These are phyloP conservation scores for Rhagium mordax DNA, from an alignment of 2,888 invertebrate genomes.

Conservation along the genomic window DNA sequence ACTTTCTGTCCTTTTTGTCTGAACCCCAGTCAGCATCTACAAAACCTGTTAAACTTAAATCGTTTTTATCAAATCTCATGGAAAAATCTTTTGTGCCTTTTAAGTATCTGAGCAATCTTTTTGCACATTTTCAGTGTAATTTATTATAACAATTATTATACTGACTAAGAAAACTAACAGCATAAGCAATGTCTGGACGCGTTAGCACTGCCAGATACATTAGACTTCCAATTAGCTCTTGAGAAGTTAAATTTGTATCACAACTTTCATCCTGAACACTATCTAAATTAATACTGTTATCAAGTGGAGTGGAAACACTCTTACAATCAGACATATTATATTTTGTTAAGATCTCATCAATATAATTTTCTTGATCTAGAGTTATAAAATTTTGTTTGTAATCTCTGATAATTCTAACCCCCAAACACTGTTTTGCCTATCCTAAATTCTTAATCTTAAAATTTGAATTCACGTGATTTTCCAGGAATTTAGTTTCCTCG, in stretches of 20 bases:
- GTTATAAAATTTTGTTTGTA: slow-evolving; percentile 30
- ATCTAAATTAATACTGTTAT: slow-evolving; percentile 10
- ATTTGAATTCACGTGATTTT: slow-evolving; percentile 40
- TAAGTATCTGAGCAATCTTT: slow-evolving; percentile 58
- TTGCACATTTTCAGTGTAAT: slow-evolving; percentile 55
- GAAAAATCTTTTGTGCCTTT: slow-evolving; percentile 33
- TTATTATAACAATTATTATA: slow-evolving; percentile 38
- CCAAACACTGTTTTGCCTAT: slow-evolving; percentile 38
- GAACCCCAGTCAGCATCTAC: slow-evolving; percentile 32
- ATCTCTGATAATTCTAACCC: slow-evolving; percentile 36
- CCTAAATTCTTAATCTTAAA: slow-evolving; percentile 48
- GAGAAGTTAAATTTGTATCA: slow-evolving; percentile 20
- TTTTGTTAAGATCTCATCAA: slow-evolving; percentile 27
- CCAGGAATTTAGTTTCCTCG: slow-evolving; percentile 36
- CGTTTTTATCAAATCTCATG: slow-evolving; percentile 43
- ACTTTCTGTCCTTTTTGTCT: too few relatives aligned
- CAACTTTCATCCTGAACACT: slow-evolving; percentile 7
- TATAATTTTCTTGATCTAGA: slow-evolving; percentile 41
- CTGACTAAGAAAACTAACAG: slow-evolving; percentile 39
- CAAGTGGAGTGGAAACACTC: slow-evolving; percentile 27
- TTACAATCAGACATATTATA: slow-evolving; percentile 13
- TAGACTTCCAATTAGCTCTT: slow-evolving; percentile 31
- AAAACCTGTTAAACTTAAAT: slow-evolving; percentile 5
- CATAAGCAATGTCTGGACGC: slow-evolving; percentile 39
- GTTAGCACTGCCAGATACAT: slow-evolving; percentile 43